Base-by-base conservation (phyloP, 2,113 vertebrate genomes). In the Phalacrocorax aristotelis region DNA sequence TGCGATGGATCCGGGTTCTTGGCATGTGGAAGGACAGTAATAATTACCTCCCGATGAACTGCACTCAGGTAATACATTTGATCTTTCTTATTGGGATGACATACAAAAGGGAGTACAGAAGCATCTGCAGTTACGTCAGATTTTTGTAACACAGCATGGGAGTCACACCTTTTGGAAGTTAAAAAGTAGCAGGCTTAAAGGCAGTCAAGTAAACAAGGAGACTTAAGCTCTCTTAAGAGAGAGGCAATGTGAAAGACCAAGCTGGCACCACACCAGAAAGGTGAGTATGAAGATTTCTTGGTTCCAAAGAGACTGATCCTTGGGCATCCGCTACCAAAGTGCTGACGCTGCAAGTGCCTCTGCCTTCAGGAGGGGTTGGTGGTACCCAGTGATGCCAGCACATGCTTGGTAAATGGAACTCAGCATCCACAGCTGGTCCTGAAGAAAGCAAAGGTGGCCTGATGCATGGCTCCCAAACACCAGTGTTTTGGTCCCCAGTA, bases 1-100 rank as follows among this genome's bases (percentile, higher is more conserved):
- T 2, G 55, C 0, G 1, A 40, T 11, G 12, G 32, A 70, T 70
- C 42, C 27, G 1, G 36, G 38, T 10, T 71, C 32, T 65, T 2
- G 0, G 49, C 22, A 27, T 0, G 0, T 25, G 51, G 70, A 48
- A 65, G 22, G 29, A 16, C 8, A 21, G 34, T 34, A 36, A n/a
- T 38, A 46, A 60, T 60, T 58, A 38, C 52, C 27, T 79, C 51
- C 16, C 49, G 29, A 20, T 44, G 60, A 88, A 17, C 48, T 48
- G 18, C 61, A 21, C 42, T 32, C 26, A 11, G 49, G 34, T 29
- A 32, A 58, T 23, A 38, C 0, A 0, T 77, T 82, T 61, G 5
- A 9, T 51, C 9, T 44, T 49, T 40, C 80, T 49, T 38, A n/a
- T 69, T 64, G 34, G 16, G 36, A 25, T 60, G 64, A 60, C 1